Percentiles rank a stretch among this genome's conserved stretches.
Evolutionary conservation across 2,113 vertebrate genomes (phyloP).

Genomic region (Regulus satrapa): DNA sequence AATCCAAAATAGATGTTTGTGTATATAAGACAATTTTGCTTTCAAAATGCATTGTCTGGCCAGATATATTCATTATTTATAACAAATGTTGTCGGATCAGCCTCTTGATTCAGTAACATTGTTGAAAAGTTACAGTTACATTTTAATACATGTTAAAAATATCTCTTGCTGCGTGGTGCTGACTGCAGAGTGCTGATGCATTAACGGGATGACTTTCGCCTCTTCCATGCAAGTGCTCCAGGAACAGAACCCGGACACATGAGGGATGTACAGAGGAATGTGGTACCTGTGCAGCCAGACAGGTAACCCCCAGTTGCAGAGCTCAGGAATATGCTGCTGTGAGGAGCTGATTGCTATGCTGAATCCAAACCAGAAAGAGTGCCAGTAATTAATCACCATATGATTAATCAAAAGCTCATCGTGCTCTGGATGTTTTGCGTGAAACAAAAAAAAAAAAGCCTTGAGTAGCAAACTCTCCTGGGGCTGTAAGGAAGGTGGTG

Average conservation of each 20-base stretch:
- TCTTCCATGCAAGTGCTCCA: neutral
- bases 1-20: neutral
- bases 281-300: neutral
- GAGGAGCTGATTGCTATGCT: slow-evolving; percentile 16
- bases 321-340: neutral
- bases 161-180: neutral
- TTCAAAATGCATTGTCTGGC: neutral
- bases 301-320: neutral
- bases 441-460: neutral
- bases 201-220: neutral
- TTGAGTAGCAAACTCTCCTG: neutral
- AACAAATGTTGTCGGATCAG: neutral
- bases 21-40: neutral
- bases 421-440: neutral
- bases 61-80: neutral
- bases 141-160: neutral
- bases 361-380: neutral
- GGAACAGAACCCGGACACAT: neutral
- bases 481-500: neutral
- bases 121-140: neutral
- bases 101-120: neutral
- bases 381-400: slow-evolving; percentile 29
- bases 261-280: neutral
- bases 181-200: neutral
- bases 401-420: slow-evolving; percentile 40